Evolutionary conservation across 2,888 invertebrate genomes (phyloP), one percentile per base, ranked within the genome.

Genomic region (Lasioglossum oenotherae): DNA sequence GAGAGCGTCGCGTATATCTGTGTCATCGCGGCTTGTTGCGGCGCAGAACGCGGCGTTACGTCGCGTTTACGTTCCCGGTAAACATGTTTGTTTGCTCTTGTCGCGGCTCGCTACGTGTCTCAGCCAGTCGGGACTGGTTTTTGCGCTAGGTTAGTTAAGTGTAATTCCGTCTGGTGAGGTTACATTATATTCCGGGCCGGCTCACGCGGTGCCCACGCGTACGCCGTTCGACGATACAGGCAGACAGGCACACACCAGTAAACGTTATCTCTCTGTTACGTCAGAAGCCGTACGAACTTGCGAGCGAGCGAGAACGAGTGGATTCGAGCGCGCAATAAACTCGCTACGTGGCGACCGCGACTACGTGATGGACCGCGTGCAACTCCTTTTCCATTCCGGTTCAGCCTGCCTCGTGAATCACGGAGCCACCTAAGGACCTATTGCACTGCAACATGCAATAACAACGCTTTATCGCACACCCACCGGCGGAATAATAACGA

Each of bases 61-160:
- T 64, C 49, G 27, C 79, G 14, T 23, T 53, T 73, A n/a, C 84
- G 57, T 77, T 85, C 78, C 41, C 74, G 67, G 79, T 78, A 86
- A 87, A 81, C 86, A 80, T 84, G 84, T 86, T 86, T 81, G 72
- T 72, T 69, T 71, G 53, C 71, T n/a, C n/a, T 35, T 16, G 46
- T 67, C 35, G 64, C 38, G 23, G 64, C 14, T 16, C 31, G 67
- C 67, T 19, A 67, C 35, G 38, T 49, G 69, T 69, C 67, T 49
- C 69, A 49, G 71, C 64, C 74, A 67, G 82, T 82, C 80, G 69
- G 41, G 81, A 72, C 81, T 81, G 71, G 81, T 77, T 84, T 46
- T 46, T 74, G 64, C 64, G 57, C 57, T 71, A 60, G 74, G 85
- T 74, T 83, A 90, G 88, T 83, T 88, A 89, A 84, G 76, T 84